These are phyloP conservation scores for Prietella phreatophila DNA, from an alignment of 2,113 vertebrate genomes.

Conservation along the genomic window DNA sequence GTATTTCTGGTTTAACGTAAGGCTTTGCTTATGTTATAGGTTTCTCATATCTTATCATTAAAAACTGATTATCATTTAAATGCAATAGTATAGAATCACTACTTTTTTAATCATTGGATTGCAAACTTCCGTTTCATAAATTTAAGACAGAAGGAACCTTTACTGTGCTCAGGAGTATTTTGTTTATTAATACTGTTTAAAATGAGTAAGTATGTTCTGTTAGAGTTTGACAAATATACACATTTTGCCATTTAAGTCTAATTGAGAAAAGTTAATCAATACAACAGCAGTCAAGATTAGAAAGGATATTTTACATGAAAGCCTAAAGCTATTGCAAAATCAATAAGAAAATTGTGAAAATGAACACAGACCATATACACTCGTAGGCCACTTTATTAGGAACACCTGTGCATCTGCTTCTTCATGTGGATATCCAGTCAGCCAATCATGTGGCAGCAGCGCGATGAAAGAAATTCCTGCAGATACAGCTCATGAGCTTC, in stretches of 20 bases:
- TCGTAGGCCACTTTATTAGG: no score
- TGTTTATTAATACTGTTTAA: background rate
- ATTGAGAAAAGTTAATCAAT: background rate
- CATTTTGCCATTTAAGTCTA: background rate
- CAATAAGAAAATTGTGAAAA: background rate
- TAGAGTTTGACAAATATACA: conserved; percentile 1
- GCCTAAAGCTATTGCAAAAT: background rate
- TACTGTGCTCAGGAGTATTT: background rate
- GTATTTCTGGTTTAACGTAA: background rate
- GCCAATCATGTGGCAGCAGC: background rate
- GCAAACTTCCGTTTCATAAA: background rate
- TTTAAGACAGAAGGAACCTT: background rate
- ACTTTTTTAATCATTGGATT: background rate
- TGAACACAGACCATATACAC: background rate
- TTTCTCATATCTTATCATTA: no score
- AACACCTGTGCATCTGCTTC: no score
- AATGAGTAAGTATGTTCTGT: background rate
- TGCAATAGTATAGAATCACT: background rate
- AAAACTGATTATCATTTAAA: background rate
- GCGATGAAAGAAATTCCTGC: no score
- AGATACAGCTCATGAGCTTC: background rate
- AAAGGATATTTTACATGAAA: background rate
- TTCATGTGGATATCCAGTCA: background rate
- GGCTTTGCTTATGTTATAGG: background rate
- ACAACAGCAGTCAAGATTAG: background rate